Evolutionary conservation across 2,888 invertebrate species (phyloP), one percentile per base, ranked within the genome.

Genomic region (Saturnia japonica): DNA sequence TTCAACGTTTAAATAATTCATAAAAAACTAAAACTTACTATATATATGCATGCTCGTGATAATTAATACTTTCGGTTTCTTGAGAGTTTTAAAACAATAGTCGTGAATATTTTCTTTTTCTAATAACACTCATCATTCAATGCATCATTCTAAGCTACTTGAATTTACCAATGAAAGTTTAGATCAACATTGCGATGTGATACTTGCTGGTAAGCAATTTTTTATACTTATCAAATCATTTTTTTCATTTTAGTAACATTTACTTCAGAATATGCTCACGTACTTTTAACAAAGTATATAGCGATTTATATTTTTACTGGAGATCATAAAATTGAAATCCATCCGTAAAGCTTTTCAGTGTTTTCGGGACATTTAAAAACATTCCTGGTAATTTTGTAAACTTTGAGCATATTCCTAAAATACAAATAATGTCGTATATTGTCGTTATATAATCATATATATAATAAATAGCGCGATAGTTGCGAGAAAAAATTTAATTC

Each of bases 41-140:
- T 14, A 72, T 76, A 79, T 78, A 78, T 76, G 76, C 77, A 79
- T 81, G 81, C 73, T 76, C 76, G 77, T 73, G 73, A 77, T 87
- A 88, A 88, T 89, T 88, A 85, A 80, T 81, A 88, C 89, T 90
- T 88, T 89, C 87, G 76, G 82, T 90, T 89, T 88, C 86, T 82
- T 84, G 76, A 79, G 78, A 77, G 78, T 72, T 79, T 74, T 79
- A 76, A 81, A 80, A 83, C 81, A 84, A 85, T 81, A 79, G 79
- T 19, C 40, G 40, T 19, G 64, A 40, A 62, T 73, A 73, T 74
- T 69, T 70, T 66, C 57, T 64, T 64, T 64, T 64, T 40, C 40
- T 40, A 64, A 64, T 40, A 64, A 34, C 16, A 64, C 2, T 19
- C 47, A 64, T 25, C 25, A 16, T n/a, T n/a, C 9, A 28, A 60